Base-by-base conservation (phyloP, 1,140 invertebrate genomes). In the Zaprionus kolodkinae region DNA sequence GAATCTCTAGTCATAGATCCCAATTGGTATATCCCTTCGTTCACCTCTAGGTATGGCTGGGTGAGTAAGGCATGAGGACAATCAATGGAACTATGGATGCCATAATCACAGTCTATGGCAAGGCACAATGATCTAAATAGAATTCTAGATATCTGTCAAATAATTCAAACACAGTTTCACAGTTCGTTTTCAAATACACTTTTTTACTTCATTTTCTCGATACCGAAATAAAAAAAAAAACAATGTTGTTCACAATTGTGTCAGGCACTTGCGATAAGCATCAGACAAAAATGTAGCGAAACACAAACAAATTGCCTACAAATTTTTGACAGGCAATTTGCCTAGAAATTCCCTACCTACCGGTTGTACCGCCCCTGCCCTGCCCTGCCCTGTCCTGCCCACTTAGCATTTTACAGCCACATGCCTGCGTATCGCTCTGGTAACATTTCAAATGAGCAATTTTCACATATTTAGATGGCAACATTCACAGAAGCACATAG, bases 311-410 rank as follows among this genome's bases (percentile, higher is more conserved):
- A 87, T 88, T 80, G 77, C 69, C 77, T 68, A 84, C 80, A 80
- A 87, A 87, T 87, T 88, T 84, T 80, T 88, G 84, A 88, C 84
- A 88, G 84, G 84, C 84, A 87, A 87, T 87, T 87, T 87, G 84
- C 80, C 74, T 80, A 83, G 72, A 79, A 75, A 86, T 59, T 45
- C 35, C 21, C 56, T 21, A n/a, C 25, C 63, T 43, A 65, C 35
- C 5, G 38, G 17, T 25, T 36, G 0, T 11, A 36, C 15, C 12
- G 10, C 21, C 12, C 9, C n/a, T 50, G 43, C 38, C 17, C 66
- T 33, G 7, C 1, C 30, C 7, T 6, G 6, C 33, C 15, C 40
- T 21, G 6, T 13, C 50, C 17, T 25, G 30, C 30, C 38, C 12
- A 11, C 45, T 50, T 50, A 25, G 17, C 45, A 50, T 50, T 50